A percentile compares a stretch with the other conserved stretches of the same genome.
phyloP scores from a whole-genome alignment of 1,140 invertebrate species.

The Ruditapes philippinarum region DNA sequence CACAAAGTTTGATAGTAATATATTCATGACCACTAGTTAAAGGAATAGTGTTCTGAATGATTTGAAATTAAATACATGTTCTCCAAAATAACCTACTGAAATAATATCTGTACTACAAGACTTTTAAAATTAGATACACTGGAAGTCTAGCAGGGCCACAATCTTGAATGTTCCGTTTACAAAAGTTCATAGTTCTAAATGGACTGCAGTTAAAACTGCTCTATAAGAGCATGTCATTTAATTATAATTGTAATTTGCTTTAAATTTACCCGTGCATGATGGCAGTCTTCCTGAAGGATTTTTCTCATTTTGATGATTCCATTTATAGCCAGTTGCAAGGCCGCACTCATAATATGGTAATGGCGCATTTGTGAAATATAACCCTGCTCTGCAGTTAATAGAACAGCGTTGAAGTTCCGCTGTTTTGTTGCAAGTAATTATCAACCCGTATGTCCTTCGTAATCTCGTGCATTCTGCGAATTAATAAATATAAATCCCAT shows the following conservation, averaged over 20 bases:
- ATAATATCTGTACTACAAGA: neutral
- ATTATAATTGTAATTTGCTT: neutral
- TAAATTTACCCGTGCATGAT: neutral
- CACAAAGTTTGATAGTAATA: neutral
- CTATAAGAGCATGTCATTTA: neutral
- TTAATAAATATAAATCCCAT: too few relatives aligned
- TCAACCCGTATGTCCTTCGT: slow-evolving; percentile 5
- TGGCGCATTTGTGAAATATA: neutral
- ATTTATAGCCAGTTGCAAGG: slow-evolving; percentile 14
- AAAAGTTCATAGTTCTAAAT: too few relatives aligned
- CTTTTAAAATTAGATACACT: neutral
- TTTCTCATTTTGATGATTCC: slow-evolving; percentile 25
- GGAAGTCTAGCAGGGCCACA: neutral
- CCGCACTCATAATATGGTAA: slow-evolving; percentile 27
- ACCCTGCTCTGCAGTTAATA: neutral
- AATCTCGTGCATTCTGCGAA: slow-evolving; percentile 28
- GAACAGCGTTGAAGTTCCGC: neutral
- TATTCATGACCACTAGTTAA: neutral
- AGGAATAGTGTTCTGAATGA: neutral
- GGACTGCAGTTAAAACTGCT: too few relatives aligned
- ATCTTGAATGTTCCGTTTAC: neutral
- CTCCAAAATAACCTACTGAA: too few relatives aligned
- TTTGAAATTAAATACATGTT: too few relatives aligned
- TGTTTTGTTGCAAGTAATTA: slow-evolving; percentile 7
- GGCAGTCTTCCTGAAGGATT: slow-evolving; percentile 15